These are phyloP conservation scores for Hanleya hanleyi DNA, from an alignment of 2,888 invertebrate genomes.

Conservation along the genomic window DNA sequence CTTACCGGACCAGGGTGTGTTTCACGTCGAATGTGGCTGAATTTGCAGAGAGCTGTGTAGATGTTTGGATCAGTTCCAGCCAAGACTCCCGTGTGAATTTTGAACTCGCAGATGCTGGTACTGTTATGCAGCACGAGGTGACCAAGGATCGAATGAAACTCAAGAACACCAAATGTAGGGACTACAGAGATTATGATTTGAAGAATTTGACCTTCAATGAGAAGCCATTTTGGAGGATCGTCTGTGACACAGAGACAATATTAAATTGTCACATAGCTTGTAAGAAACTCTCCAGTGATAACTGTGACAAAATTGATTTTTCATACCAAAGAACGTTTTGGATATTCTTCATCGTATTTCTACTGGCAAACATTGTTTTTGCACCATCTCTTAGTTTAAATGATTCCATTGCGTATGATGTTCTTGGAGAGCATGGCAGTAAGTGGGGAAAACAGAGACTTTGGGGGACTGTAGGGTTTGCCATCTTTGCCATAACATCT, in stretches of 20 bases:
- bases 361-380: slow-evolving; percentile 86
- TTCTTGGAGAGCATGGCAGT: slow-evolving; percentile 87
- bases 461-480: slow-evolving; percentile 91
- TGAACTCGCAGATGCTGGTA: background rate
- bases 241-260: slow-evolving; percentile 47
- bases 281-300: background rate
- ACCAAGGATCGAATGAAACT: background rate
- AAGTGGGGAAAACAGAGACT: slow-evolving; percentile 89
- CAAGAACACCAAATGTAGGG: background rate
- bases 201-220: slow-evolving; percentile 44
- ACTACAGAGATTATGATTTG: slow-evolving; percentile 52
- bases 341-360: slow-evolving; percentile 86
- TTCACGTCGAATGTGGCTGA: slow-evolving; percentile 35
- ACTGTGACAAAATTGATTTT: slow-evolving; percentile 31
- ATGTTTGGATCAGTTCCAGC: slow-evolving; percentile 31
- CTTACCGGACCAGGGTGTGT: slow-evolving; percentile 32
- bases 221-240: slow-evolving; percentile 48
- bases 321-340: slow-evolving; percentile 77
- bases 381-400: slow-evolving; percentile 90
- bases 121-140: slow-evolving; percentile 1
- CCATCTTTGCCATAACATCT: slow-evolving; percentile 74
- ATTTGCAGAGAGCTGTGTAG: slow-evolving; percentile 25
- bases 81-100: slow-evolving; percentile 9
- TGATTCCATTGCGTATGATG: slow-evolving; percentile 89
- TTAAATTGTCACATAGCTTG: slow-evolving; percentile 45